phyloP scores from a whole-genome alignment of 1,140 invertebrate genomes.

The Ganaspis sp. region DNA sequence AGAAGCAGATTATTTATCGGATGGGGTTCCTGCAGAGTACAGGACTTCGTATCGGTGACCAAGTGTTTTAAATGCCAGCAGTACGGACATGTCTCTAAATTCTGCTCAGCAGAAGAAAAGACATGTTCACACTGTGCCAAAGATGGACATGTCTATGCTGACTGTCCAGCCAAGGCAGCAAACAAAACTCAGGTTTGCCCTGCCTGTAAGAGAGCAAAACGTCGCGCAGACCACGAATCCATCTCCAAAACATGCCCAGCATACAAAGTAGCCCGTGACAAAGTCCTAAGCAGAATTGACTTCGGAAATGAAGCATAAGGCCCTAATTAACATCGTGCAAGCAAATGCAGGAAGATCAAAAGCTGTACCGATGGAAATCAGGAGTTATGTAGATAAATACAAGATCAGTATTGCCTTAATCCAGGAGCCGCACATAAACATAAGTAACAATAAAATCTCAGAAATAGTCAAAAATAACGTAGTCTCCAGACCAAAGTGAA shows the following conservation, averaged over 20 bases:
- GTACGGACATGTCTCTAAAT: not conserved
- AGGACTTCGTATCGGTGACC: constrained; percentile 38
- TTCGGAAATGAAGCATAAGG: not conserved
- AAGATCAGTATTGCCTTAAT: not conserved
- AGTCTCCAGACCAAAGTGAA: too few species aligned
- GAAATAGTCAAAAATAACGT: too few species aligned
- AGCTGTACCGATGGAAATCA: too few species aligned
- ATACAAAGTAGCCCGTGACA: not conserved
- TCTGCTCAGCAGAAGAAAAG: constrained; percentile 32
- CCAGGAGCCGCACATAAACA: not conserved
- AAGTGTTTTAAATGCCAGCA: constrained; percentile 54
- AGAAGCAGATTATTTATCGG: constrained; percentile 38
- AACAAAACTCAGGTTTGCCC: constrained; percentile 31
- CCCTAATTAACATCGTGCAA: not conserved
- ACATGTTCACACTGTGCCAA: constrained; percentile 45
- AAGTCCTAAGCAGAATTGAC: not conserved
- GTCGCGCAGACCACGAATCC: not conserved
- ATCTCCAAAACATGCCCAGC: not conserved
- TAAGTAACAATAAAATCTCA: not conserved
- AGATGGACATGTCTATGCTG: constrained; percentile 24
- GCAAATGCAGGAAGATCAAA: not conserved
- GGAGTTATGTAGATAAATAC: not conserved
- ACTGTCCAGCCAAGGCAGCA: constrained; percentile 36
- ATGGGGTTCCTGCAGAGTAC: constrained; percentile 21
- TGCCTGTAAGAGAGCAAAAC: constrained; percentile 9